These are phyloP conservation scores for Nephotettix cincticeps DNA, from an alignment of 1,140 invertebrate genomes.

Conservation along the genomic window DNA sequence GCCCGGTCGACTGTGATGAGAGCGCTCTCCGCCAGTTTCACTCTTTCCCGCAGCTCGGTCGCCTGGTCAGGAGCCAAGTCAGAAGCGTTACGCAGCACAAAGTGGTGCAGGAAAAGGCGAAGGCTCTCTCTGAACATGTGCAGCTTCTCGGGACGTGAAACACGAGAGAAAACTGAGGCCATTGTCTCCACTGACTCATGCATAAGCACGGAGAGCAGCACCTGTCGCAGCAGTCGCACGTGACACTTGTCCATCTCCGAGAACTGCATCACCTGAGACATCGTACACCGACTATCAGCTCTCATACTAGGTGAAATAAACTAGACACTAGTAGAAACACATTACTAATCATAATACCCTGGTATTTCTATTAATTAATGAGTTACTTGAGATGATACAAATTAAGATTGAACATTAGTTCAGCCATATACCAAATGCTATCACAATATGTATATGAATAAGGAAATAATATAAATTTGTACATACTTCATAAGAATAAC, in stretches of 20 bases:
- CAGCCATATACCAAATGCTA: too few relatives aligned
- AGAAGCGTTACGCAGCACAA: constrained; percentile 63
- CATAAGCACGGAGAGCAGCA: constrained; percentile 68
- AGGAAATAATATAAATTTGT: too few relatives aligned
- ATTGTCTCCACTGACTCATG: constrained; percentile 54
- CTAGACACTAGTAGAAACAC: too few relatives aligned
- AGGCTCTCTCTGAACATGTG: constrained; percentile 73
- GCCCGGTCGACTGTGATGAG: constrained; percentile 43
- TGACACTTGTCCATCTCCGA: constrained; percentile 70
- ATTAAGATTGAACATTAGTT: too few relatives aligned
- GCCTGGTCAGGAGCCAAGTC: constrained; percentile 53
- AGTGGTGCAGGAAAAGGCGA: constrained; percentile 76
- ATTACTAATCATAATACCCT: too few relatives aligned
- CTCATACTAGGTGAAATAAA: too few relatives aligned
- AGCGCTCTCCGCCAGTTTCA: constrained; percentile 56
- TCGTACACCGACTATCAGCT: too few relatives aligned
- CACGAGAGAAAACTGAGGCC: constrained; percentile 63
- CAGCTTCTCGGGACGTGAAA: constrained; percentile 64
- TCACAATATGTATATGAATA: too few relatives aligned
- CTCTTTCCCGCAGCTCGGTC: constrained; percentile 53
- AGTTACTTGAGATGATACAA: too few relatives aligned
- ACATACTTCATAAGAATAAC: too few relatives aligned
- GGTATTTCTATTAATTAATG: too few relatives aligned
- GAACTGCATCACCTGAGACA: constrained; percentile 70
- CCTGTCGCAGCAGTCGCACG: constrained; percentile 67